Evolutionary conservation across 1,140 invertebrate genomes (phyloP).

Genomic region (Mesaphorura yosii): DNA sequence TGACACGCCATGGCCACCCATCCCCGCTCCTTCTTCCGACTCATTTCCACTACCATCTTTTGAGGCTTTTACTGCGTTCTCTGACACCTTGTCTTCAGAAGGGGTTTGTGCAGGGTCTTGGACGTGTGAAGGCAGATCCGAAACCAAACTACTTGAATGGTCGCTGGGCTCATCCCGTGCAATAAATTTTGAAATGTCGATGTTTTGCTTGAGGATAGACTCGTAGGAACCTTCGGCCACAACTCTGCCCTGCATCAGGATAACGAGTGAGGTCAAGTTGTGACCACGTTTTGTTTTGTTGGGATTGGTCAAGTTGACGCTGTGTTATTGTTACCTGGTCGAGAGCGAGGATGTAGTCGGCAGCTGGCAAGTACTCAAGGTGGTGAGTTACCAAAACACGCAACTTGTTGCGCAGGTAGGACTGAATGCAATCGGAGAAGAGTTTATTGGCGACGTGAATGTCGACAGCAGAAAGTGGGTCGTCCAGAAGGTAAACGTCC

Average conservation of each 20-base stretch:
- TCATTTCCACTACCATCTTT: constrained; percentile 9
- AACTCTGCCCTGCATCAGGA: constrained; percentile 36
- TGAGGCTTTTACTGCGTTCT: constrained; percentile 4
- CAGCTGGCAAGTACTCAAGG: constrained; percentile 62
- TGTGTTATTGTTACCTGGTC: constrained; percentile 47
- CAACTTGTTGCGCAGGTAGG: constrained; percentile 2
- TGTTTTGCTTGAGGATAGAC: constrained; percentile 44
- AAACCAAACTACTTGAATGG: too few species aligned
- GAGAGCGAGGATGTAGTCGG: constrained; percentile 61
- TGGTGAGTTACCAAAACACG: constrained; percentile 73
- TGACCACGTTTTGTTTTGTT: too few species aligned
- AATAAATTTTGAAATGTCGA: constrained; percentile 51
- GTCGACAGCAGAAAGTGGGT: constrained; percentile 46
- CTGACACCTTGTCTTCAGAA: too few species aligned
- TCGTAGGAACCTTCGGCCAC: constrained; percentile 46
- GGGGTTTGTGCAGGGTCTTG: too few species aligned
- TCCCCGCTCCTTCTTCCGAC: constrained; percentile 8
- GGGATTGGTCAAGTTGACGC: too few species aligned
- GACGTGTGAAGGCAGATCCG: too few species aligned
- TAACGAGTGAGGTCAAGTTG: too few species aligned
- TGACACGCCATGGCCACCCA: constrained; percentile 15
- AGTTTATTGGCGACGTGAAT: constrained; percentile 41
- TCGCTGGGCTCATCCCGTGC: too few species aligned
- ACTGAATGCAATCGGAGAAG: constrained; percentile 38
- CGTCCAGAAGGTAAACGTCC: constrained; percentile 43